Evolutionary conservation across 1,140 invertebrate genomes (phyloP).

Genomic region (Muscidifurax raptorellus): DNA sequence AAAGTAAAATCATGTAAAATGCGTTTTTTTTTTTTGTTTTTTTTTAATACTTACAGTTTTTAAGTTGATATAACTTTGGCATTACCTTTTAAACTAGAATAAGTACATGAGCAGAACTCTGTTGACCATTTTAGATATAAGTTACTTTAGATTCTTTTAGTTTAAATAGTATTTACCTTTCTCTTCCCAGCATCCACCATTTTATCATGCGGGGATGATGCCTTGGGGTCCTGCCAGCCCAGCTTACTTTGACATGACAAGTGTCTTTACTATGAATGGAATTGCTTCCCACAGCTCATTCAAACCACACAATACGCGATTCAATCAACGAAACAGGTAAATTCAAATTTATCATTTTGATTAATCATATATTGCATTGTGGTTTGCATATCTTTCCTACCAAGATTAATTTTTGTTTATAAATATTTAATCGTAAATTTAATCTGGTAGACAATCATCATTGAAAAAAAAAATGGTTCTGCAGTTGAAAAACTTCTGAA

Average conservation of each 20-base stretch:
- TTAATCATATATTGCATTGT: background rate
- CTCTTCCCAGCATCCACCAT: conserved; percentile 76
- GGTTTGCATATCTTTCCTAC: background rate
- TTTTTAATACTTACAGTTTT: background rate
- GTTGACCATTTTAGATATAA: background rate
- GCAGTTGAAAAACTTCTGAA: background rate
- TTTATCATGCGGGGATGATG: conserved; percentile 78
- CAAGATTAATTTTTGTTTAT: background rate
- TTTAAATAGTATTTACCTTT: conserved; percentile 35
- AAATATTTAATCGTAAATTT: background rate
- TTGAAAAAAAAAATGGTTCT: too few species aligned
- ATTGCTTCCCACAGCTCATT: conserved; percentile 82
- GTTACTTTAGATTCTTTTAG: background rate
- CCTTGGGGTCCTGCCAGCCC: conserved; percentile 78
- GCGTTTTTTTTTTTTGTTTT: background rate
- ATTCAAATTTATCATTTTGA: conserved; percentile 5
- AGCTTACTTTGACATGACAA: conserved; percentile 83
- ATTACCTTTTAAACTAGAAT: background rate
- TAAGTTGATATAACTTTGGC: background rate
- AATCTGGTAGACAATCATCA: background rate
- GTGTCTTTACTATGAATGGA: conserved; percentile 85
- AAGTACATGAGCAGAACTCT: conserved; percentile 3
- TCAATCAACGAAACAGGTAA: conserved; percentile 71
- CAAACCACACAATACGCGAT: conserved; percentile 75
- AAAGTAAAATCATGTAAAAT: background rate